Evolutionary conservation across 1,140 invertebrate species (phyloP).

Genomic region (Galendromus occidentalis): DNA sequence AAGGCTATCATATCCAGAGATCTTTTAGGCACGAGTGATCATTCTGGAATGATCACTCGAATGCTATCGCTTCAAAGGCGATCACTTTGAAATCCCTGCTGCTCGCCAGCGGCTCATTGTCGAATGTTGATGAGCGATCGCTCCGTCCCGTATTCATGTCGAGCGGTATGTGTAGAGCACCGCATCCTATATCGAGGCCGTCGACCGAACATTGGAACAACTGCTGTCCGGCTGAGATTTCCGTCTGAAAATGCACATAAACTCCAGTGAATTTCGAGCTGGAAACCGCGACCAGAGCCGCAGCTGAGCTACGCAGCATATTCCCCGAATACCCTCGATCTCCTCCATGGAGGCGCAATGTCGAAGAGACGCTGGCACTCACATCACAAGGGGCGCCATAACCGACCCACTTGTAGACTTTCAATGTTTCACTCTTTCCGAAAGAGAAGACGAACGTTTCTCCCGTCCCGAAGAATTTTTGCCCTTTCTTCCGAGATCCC

Average conservation of each 20-base stretch:
- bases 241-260: too few species aligned
- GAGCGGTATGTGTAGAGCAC: neutral
- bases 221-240: neutral
- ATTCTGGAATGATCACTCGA: neutral
- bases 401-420: neutral
- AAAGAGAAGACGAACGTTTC: slow-evolving; percentile 3
- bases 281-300: too few species aligned
- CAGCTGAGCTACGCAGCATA: too few species aligned
- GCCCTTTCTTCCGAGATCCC: neutral
- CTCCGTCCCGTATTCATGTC: neutral
- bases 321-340: too few species aligned
- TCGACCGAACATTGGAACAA: neutral
- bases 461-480: neutral
- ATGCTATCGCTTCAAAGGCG: neutral
- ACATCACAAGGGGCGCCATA: neutral
- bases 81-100: neutral
- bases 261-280: too few species aligned
- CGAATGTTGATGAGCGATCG: neutral
- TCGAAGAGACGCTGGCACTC: neutral
- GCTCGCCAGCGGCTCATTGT: neutral
- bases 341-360: too few species aligned
- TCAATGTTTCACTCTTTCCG: neutral
- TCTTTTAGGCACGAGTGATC: too few species aligned
- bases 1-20: too few species aligned
- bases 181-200: neutral